Evolutionary conservation across 2,113 vertebrate genomes (phyloP).

Genomic region (Hyperoodon ampullatus): DNA sequence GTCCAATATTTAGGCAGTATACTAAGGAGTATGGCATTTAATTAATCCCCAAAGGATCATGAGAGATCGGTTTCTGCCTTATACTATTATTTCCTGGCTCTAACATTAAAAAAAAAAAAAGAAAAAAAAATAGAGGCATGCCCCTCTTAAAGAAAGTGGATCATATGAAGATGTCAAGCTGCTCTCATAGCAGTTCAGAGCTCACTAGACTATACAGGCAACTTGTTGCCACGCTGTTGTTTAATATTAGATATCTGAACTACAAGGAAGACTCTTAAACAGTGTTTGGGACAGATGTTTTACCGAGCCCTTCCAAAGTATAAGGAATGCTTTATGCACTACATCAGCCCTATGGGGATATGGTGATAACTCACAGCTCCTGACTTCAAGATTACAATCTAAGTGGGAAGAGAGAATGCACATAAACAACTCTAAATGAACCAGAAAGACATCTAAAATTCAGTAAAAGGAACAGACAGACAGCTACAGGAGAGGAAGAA

Average conservation of each 20-base stretch:
- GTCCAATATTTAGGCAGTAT: not conserved
- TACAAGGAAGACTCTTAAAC: not conserved
- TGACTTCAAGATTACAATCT: not conserved
- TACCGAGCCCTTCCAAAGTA: not conserved
- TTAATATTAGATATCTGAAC: not conserved
- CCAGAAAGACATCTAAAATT: not conserved
- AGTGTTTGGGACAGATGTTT: not conserved
- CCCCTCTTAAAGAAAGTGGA: not conserved
- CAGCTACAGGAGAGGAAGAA: not conserved
- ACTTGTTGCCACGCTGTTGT: not conserved
- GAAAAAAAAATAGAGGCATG: not conserved
- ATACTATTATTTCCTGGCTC: not conserved
- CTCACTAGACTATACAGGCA: not conserved
- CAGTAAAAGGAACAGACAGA: not conserved
- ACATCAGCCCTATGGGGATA: not conserved
- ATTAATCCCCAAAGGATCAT: constrained; percentile 7
- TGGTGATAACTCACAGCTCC: not conserved
- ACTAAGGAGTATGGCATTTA: not conserved
- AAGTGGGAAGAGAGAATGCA: not conserved
- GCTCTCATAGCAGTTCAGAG: not conserved
- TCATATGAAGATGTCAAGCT: constrained; percentile 10
- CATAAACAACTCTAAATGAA: not conserved
- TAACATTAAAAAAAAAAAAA: not conserved
- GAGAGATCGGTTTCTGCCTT: not conserved
- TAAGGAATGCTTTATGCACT: not conserved